phyloP scores from a whole-genome alignment of 2,888 invertebrate genomes.

The Ametastegia equiseti region DNA sequence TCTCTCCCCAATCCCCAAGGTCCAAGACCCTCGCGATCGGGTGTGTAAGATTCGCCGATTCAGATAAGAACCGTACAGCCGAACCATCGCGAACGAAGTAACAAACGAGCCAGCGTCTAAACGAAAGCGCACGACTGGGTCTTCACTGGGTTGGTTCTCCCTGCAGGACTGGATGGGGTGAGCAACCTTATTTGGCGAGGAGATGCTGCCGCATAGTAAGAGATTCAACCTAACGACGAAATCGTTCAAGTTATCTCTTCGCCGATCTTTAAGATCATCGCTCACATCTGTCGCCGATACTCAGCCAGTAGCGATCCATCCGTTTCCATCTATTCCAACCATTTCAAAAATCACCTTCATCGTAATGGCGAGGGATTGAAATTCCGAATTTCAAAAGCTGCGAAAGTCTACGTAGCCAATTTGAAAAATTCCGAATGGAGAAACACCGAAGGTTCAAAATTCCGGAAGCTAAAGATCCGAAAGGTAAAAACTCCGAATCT shows the following conservation, averaged over 20 bases:
- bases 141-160: constrained; percentile 49
- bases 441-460: no score
- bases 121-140: constrained; percentile 58
- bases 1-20: neutral
- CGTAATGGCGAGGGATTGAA: neutral
- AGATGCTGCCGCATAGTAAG: constrained; percentile 52
- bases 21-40: constrained; percentile 32
- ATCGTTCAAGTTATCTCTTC: constrained; percentile 15
- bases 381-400: no score
- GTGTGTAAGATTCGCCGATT: constrained; percentile 61
- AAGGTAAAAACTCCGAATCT: no score
- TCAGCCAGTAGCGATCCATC: no score
- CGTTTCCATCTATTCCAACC: no score
- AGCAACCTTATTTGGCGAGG: constrained; percentile 67
- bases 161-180: constrained; percentile 60
- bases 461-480: no score
- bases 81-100: constrained; percentile 52
- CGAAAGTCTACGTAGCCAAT: no score
- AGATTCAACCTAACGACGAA: constrained; percentile 50
- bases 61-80: constrained; percentile 61
- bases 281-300: no score
- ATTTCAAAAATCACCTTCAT: no score
- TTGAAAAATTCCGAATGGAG: no score
- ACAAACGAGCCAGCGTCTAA: constrained; percentile 52
- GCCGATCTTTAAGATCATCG: neutral